Percentiles rank a stretch among this genome's conserved stretches.
These are phyloP conservation scores for Ashinkailepas kermadecensis DNA, from an alignment of 2,888 invertebrate species.

Conservation along the genomic window DNA sequence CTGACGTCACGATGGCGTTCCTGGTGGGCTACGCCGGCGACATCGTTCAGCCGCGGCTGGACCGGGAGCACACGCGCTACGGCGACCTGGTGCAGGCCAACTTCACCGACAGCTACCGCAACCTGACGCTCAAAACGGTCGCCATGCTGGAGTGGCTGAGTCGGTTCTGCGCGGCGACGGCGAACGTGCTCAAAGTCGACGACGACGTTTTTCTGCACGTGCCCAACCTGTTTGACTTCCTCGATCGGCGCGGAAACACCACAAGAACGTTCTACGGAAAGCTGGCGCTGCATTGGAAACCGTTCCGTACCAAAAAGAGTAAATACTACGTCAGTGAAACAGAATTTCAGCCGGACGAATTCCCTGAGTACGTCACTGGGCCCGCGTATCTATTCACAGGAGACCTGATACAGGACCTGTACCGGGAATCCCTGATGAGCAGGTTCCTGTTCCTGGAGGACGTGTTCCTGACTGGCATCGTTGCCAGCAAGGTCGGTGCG, in stretches of 20 bases:
- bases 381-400: slow-evolving; percentile 78
- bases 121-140: slow-evolving; percentile 73
- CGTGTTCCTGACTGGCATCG: slow-evolving; percentile 83
- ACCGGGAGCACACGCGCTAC: slow-evolving; percentile 60
- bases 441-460: slow-evolving; percentile 81
- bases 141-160: slow-evolving; percentile 75
- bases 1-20: slow-evolving; percentile 56
- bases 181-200: slow-evolving; percentile 72
- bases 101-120: slow-evolving; percentile 69
- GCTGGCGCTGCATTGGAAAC: slow-evolving; percentile 73
- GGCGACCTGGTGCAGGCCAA: slow-evolving; percentile 67
- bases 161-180: slow-evolving; percentile 63
- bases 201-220: slow-evolving; percentile 86
- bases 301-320: slow-evolving; percentile 70
- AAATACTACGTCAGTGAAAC: slow-evolving; percentile 78
- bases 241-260: slow-evolving; percentile 46
- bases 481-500: slow-evolving; percentile 63
- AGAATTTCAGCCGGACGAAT: slow-evolving; percentile 64
- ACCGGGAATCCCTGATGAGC: slow-evolving; percentile 58
- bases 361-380: slow-evolving; percentile 86
- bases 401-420: slow-evolving; percentile 63
- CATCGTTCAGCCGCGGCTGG: slow-evolving; percentile 37
- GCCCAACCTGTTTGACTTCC: slow-evolving; percentile 59
- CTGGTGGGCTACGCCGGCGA: slow-evolving; percentile 54
- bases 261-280: slow-evolving; percentile 60